phyloP scores from a whole-genome alignment of 1,140 invertebrate genomes.

The Panulirus ornatus region DNA sequence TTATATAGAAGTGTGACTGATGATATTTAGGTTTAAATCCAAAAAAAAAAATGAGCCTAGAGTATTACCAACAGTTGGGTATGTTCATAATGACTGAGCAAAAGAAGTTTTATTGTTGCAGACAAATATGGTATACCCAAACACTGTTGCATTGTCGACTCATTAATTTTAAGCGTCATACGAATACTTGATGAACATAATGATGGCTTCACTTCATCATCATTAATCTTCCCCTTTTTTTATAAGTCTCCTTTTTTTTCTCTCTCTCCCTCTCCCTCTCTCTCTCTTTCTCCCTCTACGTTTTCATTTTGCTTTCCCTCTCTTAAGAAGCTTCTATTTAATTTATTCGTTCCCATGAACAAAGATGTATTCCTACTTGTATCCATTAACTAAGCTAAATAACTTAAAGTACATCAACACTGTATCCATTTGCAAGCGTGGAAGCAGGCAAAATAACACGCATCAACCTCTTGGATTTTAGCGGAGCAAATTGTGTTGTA shows the following conservation, averaged over 20 bases:
- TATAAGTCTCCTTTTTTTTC: too few species aligned
- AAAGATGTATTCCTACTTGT: conserved; percentile 71
- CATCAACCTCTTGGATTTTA: conserved; percentile 68
- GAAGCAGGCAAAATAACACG: conserved; percentile 54
- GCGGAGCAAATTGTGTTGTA: conserved; percentile 72
- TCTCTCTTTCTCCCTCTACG: neutral
- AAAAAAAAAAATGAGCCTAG: too few species aligned
- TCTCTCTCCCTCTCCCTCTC: too few species aligned
- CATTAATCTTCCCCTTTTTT: too few species aligned
- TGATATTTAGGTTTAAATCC: conserved; percentile 72
- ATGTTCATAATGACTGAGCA: conserved; percentile 66
- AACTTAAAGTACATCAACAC: conserved; percentile 69
- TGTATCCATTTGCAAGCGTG: conserved; percentile 68
- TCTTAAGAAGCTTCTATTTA: too few species aligned
- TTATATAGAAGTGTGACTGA: conserved; percentile 72
- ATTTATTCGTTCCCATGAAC: conserved; percentile 60
- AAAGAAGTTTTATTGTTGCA: conserved; percentile 67
- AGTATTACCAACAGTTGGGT: conserved; percentile 72
- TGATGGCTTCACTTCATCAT: conserved; percentile 24
- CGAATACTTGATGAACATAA: conserved; percentile 57
- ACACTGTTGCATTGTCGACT: conserved; percentile 66
- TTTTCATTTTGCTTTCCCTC: too few species aligned
- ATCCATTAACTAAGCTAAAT: conserved; percentile 66
- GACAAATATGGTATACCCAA: conserved; percentile 69
- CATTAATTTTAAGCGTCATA: conserved; percentile 68